Evolutionary conservation across 1,140 invertebrate species (phyloP).

Genomic region (Drosophila funebris): DNA sequence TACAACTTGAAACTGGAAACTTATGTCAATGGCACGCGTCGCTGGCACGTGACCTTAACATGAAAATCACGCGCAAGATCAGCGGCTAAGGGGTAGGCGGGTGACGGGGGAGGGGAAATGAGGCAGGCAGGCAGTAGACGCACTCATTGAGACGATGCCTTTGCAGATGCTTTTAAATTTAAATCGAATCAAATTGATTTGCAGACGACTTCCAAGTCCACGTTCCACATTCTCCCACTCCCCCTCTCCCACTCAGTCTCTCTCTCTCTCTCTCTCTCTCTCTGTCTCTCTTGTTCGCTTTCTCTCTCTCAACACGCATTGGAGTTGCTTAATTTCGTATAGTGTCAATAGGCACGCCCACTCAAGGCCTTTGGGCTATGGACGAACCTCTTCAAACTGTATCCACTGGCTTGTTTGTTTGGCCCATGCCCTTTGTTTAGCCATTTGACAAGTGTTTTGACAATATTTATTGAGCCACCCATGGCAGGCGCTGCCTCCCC

Average conservation of each 20-base stretch:
- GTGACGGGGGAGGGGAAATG: neutral
- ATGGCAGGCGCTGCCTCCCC: neutral
- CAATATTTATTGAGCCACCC: conserved; percentile 74
- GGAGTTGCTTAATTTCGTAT: conserved; percentile 45
- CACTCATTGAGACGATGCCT: conserved; percentile 35
- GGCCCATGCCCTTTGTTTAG: conserved; percentile 64
- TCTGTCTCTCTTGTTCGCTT: no score
- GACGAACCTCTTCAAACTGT: conserved; percentile 28
- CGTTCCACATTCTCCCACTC: conserved; percentile 24
- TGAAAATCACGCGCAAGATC: conserved; percentile 79
- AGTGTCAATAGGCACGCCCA: conserved; percentile 62
- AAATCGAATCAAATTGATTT: conserved; percentile 83
- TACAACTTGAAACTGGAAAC: conserved; percentile 62
- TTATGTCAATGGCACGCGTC: conserved; percentile 77
- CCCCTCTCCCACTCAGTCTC: neutral
- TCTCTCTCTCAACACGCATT: neutral
- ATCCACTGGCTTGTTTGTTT: conserved; percentile 33
- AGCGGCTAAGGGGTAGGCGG: conserved; percentile 8
- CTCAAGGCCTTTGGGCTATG: conserved; percentile 27
- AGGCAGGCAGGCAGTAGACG: neutral
- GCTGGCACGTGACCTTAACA: conserved; percentile 73
- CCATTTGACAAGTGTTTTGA: conserved; percentile 82
- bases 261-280: no score
- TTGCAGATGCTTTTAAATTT: conserved; percentile 80
- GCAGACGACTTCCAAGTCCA: conserved; percentile 42